A percentile compares a stretch with the other conserved stretches of the same genome.
Evolutionary conservation across 2,113 vertebrate genomes (phyloP).

Genomic region (Callopanchax toddi): DNA sequence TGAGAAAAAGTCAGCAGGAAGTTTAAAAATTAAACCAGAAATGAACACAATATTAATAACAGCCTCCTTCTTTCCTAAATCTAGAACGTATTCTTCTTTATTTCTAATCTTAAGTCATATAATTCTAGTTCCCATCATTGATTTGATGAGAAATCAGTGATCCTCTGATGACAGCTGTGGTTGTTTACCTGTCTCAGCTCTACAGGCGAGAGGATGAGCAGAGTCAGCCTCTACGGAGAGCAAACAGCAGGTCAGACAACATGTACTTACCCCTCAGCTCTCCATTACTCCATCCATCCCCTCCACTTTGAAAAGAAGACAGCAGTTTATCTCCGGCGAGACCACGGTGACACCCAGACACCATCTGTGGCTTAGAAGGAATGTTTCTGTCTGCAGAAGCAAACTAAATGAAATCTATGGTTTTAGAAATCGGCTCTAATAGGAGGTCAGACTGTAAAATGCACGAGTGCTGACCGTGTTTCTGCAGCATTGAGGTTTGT

Average conservation of each 20-base stretch:
- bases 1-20: too few relatives aligned
- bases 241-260: slow-evolving; percentile 1
- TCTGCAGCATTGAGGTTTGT: neutral
- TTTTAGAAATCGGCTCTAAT: neutral
- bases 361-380: neutral
- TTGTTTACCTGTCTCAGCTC: too few relatives aligned
- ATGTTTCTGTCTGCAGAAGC: neutral
- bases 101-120: too few relatives aligned
- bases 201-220: too few relatives aligned
- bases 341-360: neutral
- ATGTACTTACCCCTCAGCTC: neutral
- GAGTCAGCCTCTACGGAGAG: neutral
- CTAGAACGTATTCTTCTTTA: too few relatives aligned
- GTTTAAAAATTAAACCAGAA: too few relatives aligned
- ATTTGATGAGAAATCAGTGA: too few relatives aligned
- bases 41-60: too few relatives aligned
- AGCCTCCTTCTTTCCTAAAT: too few relatives aligned
- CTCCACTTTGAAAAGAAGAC: neutral
- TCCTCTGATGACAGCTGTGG: neutral
- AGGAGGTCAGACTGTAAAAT: neutral
- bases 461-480: neutral
- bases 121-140: too few relatives aligned
- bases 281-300: neutral
- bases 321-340: neutral
- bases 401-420: neutral